Evolutionary conservation across 2,797 vertebrate species (phyloP).

Genomic region (Phrynocephalus forsythii): DNA sequence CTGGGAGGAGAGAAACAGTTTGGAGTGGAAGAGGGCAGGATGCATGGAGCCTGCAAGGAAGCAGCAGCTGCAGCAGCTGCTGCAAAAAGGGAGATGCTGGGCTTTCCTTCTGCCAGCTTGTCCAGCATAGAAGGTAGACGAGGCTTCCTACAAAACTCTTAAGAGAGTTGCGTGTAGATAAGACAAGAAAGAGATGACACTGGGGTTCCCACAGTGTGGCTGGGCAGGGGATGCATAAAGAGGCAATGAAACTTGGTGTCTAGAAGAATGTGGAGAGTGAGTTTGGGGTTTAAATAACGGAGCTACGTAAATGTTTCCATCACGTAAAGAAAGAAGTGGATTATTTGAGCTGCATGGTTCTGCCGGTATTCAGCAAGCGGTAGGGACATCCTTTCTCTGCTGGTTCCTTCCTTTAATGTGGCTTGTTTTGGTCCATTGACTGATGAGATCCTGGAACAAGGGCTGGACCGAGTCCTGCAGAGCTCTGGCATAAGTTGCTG

Average conservation of each 20-base stretch:
- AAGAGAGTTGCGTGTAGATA: not conserved
- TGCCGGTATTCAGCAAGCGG: not conserved
- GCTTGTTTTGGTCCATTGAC: not conserved
- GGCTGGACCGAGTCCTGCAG: not conserved
- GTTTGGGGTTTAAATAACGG: not conserved
- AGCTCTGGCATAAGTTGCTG: not conserved
- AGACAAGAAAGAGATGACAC: not conserved
- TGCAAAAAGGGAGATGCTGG: too few relatives aligned
- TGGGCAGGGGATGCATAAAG: not conserved
- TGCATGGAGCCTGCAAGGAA: not conserved
- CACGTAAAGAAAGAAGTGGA: too few relatives aligned
- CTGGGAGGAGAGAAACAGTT: not conserved
- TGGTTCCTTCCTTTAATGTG: not conserved
- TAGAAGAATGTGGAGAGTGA: not conserved
- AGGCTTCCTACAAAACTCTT: not conserved
- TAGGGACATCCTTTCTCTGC: too few relatives aligned
- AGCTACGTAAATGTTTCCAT: not conserved
- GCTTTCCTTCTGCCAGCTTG: not conserved
- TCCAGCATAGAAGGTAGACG: not conserved
- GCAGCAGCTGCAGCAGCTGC: not conserved
- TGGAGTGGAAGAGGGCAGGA: not conserved
- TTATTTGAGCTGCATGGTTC: not conserved
- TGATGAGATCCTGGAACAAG: not conserved
- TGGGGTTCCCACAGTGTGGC: not conserved
- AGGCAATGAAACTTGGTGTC: not conserved